Evolutionary conservation across 1,140 invertebrate genomes (phyloP).

Genomic region (Lepidostoma basale): DNA sequence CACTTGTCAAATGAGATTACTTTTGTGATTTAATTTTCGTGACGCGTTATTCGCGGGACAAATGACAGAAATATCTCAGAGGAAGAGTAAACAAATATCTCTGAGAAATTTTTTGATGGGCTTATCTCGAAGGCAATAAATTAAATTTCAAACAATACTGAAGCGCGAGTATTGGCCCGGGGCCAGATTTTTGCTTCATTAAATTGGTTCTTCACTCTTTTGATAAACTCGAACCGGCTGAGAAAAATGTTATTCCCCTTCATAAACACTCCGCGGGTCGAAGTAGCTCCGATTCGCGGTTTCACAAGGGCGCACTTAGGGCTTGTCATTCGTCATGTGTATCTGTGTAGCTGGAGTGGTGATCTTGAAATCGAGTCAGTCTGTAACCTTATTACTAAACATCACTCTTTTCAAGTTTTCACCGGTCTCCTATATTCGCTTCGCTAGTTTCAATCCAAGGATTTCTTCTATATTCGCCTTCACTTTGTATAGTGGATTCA

Average conservation of each 20-base stretch:
- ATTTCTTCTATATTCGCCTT: no score
- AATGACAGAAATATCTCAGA: conserved; percentile 19
- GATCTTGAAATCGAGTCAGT: no score
- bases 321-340: no score
- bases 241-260: not conserved
- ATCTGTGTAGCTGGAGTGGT: no score
- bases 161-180: conserved; percentile 16
- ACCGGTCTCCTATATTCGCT: no score
- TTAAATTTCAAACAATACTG: conserved; percentile 38
- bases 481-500: no score
- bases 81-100: not conserved
- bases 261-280: not conserved
- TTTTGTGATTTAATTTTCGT: conserved; percentile 8
- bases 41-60: not conserved
- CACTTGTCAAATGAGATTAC: conserved; percentile 7
- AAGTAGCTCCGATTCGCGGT: no score
- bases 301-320: no score
- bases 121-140: conserved; percentile 31
- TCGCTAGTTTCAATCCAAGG: no score
- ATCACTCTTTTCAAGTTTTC: no score
- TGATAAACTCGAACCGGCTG: conserved; percentile 19
- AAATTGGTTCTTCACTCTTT: conserved; percentile 30
- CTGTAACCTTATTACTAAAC: no score
- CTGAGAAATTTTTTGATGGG: not conserved
- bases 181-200: conserved; percentile 29